Evolutionary conservation across 2,888 invertebrate genomes (phyloP), one percentile per base, ranked within the genome.

Genomic region (Scaptodrosophila latifasciaeformis): DNA sequence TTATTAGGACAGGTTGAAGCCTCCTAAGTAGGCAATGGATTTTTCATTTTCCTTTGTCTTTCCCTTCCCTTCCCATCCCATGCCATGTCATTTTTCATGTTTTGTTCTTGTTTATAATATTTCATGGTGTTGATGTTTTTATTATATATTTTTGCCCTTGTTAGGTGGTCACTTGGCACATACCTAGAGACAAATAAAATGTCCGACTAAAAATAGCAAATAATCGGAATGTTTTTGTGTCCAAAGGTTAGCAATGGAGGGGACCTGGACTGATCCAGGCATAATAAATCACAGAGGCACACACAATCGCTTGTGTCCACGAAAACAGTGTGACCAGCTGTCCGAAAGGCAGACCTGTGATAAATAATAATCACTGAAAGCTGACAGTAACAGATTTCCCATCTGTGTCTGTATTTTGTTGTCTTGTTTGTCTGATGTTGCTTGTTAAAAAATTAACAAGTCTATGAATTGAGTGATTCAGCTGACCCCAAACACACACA

Each of bases 331-430:
- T 35, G 31, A 47, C 24, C 34, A 19, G 34, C 24, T 35, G 40
- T 30, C 19, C n/a, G 21, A 37, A 31, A 12, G 15, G 21, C 17
- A 40, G 46, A 29, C 40, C 42, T 50, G 65, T 72, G 71, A 70
- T 70, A 75, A 78, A 75, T 78, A 75, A 72, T 68, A 66, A 68
- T 50, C 66, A 68, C 60, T 60, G 64, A 70, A 66, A 61, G 63
- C 70, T 62, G 72, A 62, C 62, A 61, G 53, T 54, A 62, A 50
- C 57, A 49, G 51, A 62, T 56, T 37, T 37, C 10, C 13, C 15
- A 34, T 34, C 2, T 1, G 34, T 34, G 66, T 66, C 60, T 66
- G 42, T 52, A 57, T 60, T 63, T 34, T 50, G 37, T 15, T 40
- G 13, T 9, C n/a, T 9, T 9, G 5, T 35, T n/a, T 37, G 18